Conservation (phyloP, 2,113 vertebrate genomes). For the Furnarius figulus region DNA sequence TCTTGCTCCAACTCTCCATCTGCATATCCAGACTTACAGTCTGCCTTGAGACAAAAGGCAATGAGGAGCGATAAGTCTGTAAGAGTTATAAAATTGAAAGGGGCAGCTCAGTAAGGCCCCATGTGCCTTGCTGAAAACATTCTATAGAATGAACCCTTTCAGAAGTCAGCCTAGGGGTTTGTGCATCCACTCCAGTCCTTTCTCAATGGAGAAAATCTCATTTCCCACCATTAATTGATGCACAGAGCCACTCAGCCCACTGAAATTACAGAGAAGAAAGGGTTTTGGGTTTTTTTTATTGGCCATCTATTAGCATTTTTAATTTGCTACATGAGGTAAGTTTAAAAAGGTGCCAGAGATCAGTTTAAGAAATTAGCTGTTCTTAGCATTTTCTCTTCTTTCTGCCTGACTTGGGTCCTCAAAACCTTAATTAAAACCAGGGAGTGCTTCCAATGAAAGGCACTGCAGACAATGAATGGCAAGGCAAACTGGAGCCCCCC, state of each 20-base stretch:
- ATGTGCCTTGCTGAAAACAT: not conserved
- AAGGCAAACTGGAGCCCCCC: not conserved
- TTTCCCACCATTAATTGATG: conserved; percentile 45
- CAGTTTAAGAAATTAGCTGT: conserved; percentile 68
- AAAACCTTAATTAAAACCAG: conserved; percentile 50
- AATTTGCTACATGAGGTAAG: conserved; percentile 70
- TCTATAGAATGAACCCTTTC: not conserved
- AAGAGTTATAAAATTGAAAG: not conserved
- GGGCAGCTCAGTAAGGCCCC: not conserved
- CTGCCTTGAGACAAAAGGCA: not conserved
- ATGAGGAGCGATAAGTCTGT: not conserved
- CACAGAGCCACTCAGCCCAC: conserved; percentile 20
- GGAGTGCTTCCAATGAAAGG: not conserved
- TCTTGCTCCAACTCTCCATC: not conserved
- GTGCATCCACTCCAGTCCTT: not conserved
- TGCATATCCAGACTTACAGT: not conserved
- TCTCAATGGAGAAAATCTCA: not conserved
- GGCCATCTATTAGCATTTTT: conserved; percentile 66
- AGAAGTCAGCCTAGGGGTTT: not conserved
- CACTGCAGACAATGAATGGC: rapidly evolving
- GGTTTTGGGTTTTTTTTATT: not conserved
- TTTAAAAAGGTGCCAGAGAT: conserved; percentile 64
- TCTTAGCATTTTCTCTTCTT: conserved; percentile 47
- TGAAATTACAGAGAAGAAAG: conserved; percentile 54
- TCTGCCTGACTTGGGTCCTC: conserved; percentile 26